Conservation (phyloP, 2,797 vertebrate species). For the Melanogrammus aeglefinus region DNA sequence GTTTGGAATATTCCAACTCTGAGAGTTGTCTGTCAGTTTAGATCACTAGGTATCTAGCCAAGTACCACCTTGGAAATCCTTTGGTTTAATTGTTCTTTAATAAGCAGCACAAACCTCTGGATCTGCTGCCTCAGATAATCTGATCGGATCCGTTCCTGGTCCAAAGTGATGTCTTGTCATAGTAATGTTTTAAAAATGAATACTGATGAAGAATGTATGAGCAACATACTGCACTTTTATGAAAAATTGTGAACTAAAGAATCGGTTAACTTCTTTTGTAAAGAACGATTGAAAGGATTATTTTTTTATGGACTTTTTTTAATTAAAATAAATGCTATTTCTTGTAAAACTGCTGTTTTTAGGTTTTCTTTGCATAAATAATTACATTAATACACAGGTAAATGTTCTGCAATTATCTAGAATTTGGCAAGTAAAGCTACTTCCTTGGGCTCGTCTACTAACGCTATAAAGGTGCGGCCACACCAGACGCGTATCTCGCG, state of each 20-base stretch:
- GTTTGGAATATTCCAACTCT: too few relatives aligned
- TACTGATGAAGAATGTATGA: background rate
- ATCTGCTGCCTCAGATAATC: background rate
- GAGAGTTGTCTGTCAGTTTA: background rate
- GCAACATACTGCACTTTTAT: slow-evolving; percentile 74
- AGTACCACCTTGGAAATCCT: background rate
- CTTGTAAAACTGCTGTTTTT: background rate
- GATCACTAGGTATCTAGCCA: background rate
- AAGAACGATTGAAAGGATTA: slow-evolving; percentile 41
- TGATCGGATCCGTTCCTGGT: background rate
- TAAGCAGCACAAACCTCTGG: background rate
- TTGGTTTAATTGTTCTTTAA: background rate
- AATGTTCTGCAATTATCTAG: too few relatives aligned
- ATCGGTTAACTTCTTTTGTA: slow-evolving; percentile 41
- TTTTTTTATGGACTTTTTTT: slow-evolving; percentile 59
- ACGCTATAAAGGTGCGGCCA: too few relatives aligned
- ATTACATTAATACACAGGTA: background rate
- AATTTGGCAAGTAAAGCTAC: too few relatives aligned
- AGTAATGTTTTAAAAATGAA: background rate
- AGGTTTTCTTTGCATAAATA: background rate
- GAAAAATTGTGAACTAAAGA: slow-evolving; percentile 25
- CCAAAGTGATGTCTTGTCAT: background rate
- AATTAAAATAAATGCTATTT: slow-evolving; percentile 66
- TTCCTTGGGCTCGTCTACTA: too few relatives aligned
- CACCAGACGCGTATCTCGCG: too few relatives aligned